Evolutionary conservation across 2,113 vertebrate species (phyloP).

Genomic region (Aramus guarauna): DNA sequence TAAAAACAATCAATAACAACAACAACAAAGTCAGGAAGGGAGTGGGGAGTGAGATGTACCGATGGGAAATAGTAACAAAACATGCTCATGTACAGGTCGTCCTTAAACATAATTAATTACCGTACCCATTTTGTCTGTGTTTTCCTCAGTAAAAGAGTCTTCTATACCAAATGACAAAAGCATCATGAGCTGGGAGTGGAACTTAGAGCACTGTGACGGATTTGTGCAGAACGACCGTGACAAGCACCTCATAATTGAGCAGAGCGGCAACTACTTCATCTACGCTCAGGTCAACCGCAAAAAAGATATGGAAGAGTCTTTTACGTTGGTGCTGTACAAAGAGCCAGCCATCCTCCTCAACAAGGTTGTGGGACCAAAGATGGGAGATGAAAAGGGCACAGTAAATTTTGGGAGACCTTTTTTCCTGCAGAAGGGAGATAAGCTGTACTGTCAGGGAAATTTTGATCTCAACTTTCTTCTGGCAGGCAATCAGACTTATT

Average conservation of each 20-base stretch:
- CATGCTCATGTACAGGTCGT: not conserved
- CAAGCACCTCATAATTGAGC: not conserved
- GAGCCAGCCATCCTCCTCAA: fast-evolving
- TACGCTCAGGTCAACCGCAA: not conserved
- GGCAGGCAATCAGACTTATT: not conserved
- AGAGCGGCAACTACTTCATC: not conserved
- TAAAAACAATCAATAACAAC: not conserved
- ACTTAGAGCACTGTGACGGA: not conserved
- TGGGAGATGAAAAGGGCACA: fast-evolving
- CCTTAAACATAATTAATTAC: not conserved
- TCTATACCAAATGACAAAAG: fast-evolving
- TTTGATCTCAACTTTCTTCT: fast-evolving
- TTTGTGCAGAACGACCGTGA: not conserved
- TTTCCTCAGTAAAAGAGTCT: not conserved
- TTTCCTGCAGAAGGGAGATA: slow-evolving; percentile 1
- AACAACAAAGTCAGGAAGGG: not conserved
- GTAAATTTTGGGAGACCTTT: not conserved
- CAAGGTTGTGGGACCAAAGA: not conserved
- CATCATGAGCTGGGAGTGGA: not conserved
- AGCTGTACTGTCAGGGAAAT: not conserved
- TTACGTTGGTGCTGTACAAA: not conserved
- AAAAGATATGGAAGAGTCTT: fast-evolving
- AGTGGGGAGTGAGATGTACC: not conserved
- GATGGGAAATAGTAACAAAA: not conserved
- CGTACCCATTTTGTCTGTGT: not conserved